Conservation (phyloP, 35 echinoderm and acorn worm genomes). For the Apostichopus californicus region DNA sequence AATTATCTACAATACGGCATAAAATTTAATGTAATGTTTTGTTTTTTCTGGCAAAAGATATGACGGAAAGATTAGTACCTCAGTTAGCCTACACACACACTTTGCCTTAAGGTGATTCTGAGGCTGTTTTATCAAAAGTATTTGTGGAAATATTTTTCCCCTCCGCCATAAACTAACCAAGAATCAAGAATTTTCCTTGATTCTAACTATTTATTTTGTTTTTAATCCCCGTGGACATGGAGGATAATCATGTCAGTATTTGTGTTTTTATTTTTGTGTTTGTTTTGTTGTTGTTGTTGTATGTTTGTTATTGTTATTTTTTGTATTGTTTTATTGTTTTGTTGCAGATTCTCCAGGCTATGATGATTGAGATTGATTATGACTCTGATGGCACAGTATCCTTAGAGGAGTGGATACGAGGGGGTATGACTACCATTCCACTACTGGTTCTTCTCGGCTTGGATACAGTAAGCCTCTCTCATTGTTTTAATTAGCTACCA, state of each 20-base stretch:
- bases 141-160: no score
- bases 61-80: no score
- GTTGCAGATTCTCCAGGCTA: conserved; percentile 91
- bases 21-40: no score
- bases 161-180: no score
- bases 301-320: not conserved
- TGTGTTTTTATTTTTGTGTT: not conserved
- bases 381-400: conserved; percentile 99
- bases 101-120: no score
- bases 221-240: not conserved
- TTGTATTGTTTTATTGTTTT: not conserved
- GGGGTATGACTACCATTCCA: conserved; percentile 98
- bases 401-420: conserved; percentile 99
- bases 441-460: conserved; percentile 92
- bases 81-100: no score
- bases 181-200: no score
- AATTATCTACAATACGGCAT: no score
- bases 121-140: no score
- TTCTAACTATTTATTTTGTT: not conserved
- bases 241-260: not conserved
- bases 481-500: not conserved
- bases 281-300: no score
- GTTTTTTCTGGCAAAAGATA: no score
- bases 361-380: conserved; percentile 99
- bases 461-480: conserved; percentile 76